Base-by-base conservation (phyloP, 2,113 vertebrate genomes). In the Notechis scutatus region DNA sequence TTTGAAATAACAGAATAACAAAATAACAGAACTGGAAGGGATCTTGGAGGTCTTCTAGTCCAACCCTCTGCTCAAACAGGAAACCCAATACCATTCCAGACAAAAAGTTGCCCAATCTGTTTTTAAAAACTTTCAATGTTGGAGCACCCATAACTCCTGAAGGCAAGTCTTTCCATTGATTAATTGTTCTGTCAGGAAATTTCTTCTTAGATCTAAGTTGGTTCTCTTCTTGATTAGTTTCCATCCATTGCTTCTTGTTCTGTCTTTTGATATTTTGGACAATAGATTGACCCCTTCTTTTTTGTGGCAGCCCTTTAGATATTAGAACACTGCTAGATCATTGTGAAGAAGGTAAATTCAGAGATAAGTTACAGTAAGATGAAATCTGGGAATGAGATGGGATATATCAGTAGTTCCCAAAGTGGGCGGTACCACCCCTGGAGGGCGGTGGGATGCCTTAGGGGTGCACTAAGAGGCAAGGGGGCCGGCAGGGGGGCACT, bases 311-410 rank as follows among this genome's bases (percentile, higher is more conserved):
- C 64, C 29, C 29, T 11, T 69, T n/a, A 34, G 26, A 64, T 64
- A 29, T 29, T 29, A 12, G 64, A 69, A 69, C 29, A 69, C 64
- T 34, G 14, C 29, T 69, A 69, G 50, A 91, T 81, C 52, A 55
- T 29, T 56, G 5, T 34, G 14, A 34, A 24, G 56, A 87, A 64
- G 57, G 14, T 64, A 39, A 88, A 88, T 87, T 87, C 26, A 88
- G 61, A 23, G 4, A 1, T 69, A n/a, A 39, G 45, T 64, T 92
- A 52, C 15, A 87, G 29, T 88, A 92, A 54, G n/a, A 64, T 59
- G 15, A 57, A 93, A 93, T 89, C 74, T 94, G 91, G 93, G 54
- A 64, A 59, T 91, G 87, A 92, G 85, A 59, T 90, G 88, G 92
- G 74, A 20, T 69, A 18, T 18, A 47, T 95, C 23, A 90, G 45